These are phyloP conservation scores for Drosophila ezoana DNA, from an alignment of 2,888 invertebrate species.

Conservation along the genomic window DNA sequence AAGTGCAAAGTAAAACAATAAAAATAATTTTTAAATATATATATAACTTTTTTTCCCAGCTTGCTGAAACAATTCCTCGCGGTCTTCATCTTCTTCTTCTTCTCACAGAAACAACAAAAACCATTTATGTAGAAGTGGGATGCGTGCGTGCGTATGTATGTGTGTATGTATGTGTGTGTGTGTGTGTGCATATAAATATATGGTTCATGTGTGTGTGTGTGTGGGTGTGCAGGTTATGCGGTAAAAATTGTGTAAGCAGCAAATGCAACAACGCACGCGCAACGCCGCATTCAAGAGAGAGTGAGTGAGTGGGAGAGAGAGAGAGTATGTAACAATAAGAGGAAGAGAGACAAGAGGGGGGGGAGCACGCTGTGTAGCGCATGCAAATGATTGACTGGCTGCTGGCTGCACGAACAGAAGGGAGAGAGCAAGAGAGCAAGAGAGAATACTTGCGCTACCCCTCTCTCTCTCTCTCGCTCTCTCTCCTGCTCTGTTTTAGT, in stretches of 20 bases:
- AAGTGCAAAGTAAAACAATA: conserved; percentile 47
- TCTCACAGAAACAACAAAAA: conserved; percentile 22
- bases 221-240: conserved; percentile 16
- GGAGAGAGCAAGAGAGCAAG: conserved; percentile 4
- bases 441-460: background rate
- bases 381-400: conserved; percentile 17
- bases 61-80: conserved; percentile 8
- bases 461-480: background rate
- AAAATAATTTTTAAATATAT: conserved; percentile 16
- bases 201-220: conserved; percentile 11
- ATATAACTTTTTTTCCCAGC: conserved; percentile 4
- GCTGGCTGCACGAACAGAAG: conserved; percentile 11
- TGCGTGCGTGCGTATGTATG: conserved; percentile 20
- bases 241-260: conserved; percentile 15
- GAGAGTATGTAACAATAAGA: conserved; percentile 2
- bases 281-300: conserved; percentile 5
- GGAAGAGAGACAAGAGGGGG: conserved; percentile 6
- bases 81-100: background rate
- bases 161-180: conserved; percentile 10
- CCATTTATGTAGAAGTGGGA: conserved; percentile 14
- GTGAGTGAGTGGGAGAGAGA: background rate
- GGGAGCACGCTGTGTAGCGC: conserved; percentile 17
- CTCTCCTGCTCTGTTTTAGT: conserved; percentile 15
- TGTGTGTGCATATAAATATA: conserved; percentile 45
- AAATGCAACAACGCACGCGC: conserved; percentile 28